Conservation (phyloP, 2,113 vertebrate species). For the Eonycteris spelaea region DNA sequence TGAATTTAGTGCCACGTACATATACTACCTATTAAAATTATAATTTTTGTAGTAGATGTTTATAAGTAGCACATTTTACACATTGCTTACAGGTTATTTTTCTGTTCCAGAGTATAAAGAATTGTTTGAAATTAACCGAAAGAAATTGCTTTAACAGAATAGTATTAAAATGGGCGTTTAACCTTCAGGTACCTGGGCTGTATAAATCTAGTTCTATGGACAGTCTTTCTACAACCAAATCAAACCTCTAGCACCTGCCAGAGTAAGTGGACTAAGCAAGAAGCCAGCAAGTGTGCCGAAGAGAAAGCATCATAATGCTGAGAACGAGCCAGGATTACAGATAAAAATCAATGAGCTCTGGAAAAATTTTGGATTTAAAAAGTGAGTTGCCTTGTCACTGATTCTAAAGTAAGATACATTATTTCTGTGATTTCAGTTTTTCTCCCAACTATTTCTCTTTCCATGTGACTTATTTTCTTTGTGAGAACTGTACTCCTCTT, state of each 20-base stretch:
- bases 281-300: conserved; percentile 77
- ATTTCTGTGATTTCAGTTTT: background rate
- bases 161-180: conserved; percentile 1
- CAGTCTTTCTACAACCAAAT: conserved; percentile 76
- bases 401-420: background rate
- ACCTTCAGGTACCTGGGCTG: conserved; percentile 87
- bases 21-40: background rate
- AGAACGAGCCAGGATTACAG: conserved; percentile 90
- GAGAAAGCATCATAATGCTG: conserved; percentile 79
- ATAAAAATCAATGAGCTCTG: conserved; percentile 90
- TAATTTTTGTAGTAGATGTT: background rate
- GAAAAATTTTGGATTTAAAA: conserved; percentile 94
- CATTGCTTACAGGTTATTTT: background rate
- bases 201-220: conserved; percentile 74
- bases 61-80: background rate
- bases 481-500: background rate
- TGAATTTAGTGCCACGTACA: background rate
- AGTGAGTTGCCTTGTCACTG: conserved; percentile 78
- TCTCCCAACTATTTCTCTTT: background rate
- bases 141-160: background rate
- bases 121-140: background rate
- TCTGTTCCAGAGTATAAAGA: background rate
- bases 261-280: conserved; percentile 91
- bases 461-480: background rate
- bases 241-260: conserved; percentile 83